Evolutionary conservation across 2,113 vertebrate species (phyloP).

Genomic region (Montifringilla adamsi): DNA sequence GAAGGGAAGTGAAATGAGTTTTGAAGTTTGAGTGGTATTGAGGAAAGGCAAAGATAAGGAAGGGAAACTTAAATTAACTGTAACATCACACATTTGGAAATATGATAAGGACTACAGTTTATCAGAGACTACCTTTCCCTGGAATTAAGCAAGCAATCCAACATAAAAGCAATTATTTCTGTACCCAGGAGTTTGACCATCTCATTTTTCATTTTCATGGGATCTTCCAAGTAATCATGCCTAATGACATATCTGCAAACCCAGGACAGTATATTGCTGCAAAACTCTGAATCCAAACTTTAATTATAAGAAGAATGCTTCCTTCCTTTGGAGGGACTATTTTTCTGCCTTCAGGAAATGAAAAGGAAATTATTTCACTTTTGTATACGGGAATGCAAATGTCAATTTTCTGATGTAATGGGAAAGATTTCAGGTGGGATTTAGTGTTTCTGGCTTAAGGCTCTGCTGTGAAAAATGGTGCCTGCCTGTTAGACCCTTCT

Average conservation of each 20-base stretch:
- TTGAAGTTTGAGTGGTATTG: background rate
- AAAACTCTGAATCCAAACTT: background rate
- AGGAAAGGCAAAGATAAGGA: background rate
- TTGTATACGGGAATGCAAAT: background rate
- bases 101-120: background rate
- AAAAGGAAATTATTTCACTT: conserved; percentile 24
- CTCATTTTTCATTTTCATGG: conserved; percentile 10
- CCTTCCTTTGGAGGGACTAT: background rate
- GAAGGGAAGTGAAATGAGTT: background rate
- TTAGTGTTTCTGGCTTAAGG: background rate
- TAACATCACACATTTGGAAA: background rate
- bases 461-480: background rate
- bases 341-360: background rate
- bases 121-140: background rate
- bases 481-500: background rate
- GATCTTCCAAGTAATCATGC: background rate
- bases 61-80: background rate
- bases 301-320: background rate
- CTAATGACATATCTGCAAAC: background rate
- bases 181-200: background rate
- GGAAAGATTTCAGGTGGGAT: background rate
- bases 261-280: background rate
- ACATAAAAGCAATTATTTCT: conserved; percentile 17
- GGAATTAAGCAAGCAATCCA: background rate
- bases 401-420: background rate